phyloP scores from a whole-genome alignment of 2,888 invertebrate species.

The Drosophila neonasuta region DNA sequence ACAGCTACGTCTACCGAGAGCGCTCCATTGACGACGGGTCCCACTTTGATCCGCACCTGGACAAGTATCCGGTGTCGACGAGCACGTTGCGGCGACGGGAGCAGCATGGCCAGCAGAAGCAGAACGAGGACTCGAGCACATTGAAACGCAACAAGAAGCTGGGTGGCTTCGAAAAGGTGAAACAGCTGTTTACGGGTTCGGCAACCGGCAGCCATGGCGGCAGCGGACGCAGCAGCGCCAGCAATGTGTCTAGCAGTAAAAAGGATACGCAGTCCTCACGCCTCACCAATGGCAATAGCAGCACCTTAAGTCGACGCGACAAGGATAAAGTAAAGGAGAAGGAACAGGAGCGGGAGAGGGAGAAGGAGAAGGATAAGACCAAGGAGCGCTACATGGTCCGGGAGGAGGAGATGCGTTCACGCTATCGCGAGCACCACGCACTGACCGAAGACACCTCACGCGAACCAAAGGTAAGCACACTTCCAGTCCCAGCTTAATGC shows the following conservation, averaged over 20 bases:
- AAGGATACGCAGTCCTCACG: slow-evolving; percentile 64
- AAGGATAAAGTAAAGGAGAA: slow-evolving; percentile 38
- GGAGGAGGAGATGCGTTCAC: slow-evolving; percentile 84
- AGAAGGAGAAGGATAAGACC: slow-evolving; percentile 57
- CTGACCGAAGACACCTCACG: slow-evolving; percentile 72
- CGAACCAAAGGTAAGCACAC: slow-evolving; percentile 79
- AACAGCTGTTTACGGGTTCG: slow-evolving; percentile 88
- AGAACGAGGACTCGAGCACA: slow-evolving; percentile 69
- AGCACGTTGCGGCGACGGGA: slow-evolving; percentile 74
- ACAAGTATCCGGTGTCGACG: slow-evolving; percentile 84
- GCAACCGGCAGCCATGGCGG: slow-evolving; percentile 84
- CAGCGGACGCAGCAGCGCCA: slow-evolving; percentile 82
- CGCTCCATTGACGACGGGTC: slow-evolving; percentile 87
- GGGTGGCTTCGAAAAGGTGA: slow-evolving; percentile 89
- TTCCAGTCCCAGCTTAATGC: slow-evolving; percentile 37
- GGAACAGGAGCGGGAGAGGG: slow-evolving; percentile 26
- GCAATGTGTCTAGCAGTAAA: slow-evolving; percentile 69
- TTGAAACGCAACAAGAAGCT: slow-evolving; percentile 85
- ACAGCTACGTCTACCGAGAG: slow-evolving; percentile 84
- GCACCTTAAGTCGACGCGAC: slow-evolving; percentile 79
- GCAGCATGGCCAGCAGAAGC: slow-evolving; percentile 44
- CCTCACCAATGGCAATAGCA: slow-evolving; percentile 78
- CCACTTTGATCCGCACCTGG: slow-evolving; percentile 86
- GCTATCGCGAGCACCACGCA: slow-evolving; percentile 84
- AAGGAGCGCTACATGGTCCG: slow-evolving; percentile 83